Percentiles rank a stretch among this genome's conserved stretches.
These are phyloP conservation scores for Drosophila lowei DNA, from an alignment of 1,140 invertebrate genomes.

Conservation along the genomic window DNA sequence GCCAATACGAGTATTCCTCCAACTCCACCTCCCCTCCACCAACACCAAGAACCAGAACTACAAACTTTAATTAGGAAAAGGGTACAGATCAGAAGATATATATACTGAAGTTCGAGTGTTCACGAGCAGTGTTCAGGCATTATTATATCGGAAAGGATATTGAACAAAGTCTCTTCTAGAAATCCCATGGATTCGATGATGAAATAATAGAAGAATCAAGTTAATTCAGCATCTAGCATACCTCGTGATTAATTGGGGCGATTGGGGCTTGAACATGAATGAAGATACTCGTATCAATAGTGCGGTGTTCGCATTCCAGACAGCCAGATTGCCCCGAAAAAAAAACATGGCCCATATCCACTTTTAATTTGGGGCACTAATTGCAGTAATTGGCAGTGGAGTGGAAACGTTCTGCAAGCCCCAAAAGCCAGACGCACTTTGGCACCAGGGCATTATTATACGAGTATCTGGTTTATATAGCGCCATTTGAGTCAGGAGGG, in stretches of 20 bases:
- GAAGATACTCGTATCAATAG: too few relatives aligned
- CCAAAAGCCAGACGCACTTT: slow-evolving; percentile 24
- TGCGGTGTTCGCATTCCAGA: slow-evolving; percentile 15
- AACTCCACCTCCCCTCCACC: too few relatives aligned
- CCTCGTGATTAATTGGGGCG: too few relatives aligned
- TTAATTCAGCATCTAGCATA: too few relatives aligned
- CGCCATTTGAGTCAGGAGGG: slow-evolving; percentile 32
- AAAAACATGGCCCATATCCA: slow-evolving; percentile 1
- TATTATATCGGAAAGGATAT: too few relatives aligned
- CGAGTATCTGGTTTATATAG: slow-evolving; percentile 6
- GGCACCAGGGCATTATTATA: slow-evolving; percentile 14
- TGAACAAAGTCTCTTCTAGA: too few relatives aligned
- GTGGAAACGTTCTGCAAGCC: slow-evolving; percentile 26
- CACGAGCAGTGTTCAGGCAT: too few relatives aligned
- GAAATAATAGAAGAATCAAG: too few relatives aligned
- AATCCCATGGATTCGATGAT: too few relatives aligned
- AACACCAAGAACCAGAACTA: slow-evolving; percentile 7
- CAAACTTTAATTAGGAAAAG: slow-evolving; percentile 39
- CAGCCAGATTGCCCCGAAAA: slow-evolving; percentile 12
- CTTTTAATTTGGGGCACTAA: slow-evolving; percentile 30
- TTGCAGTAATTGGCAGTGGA: slow-evolving; percentile 27
- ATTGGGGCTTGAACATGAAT: too few relatives aligned
- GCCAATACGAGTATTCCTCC: slow-evolving; percentile 16
- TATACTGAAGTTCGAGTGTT: too few relatives aligned
- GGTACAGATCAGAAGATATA: not conserved